Evolutionary conservation across 2,888 invertebrate species (phyloP).

Genomic region (Ectropis crepuscularia): DNA sequence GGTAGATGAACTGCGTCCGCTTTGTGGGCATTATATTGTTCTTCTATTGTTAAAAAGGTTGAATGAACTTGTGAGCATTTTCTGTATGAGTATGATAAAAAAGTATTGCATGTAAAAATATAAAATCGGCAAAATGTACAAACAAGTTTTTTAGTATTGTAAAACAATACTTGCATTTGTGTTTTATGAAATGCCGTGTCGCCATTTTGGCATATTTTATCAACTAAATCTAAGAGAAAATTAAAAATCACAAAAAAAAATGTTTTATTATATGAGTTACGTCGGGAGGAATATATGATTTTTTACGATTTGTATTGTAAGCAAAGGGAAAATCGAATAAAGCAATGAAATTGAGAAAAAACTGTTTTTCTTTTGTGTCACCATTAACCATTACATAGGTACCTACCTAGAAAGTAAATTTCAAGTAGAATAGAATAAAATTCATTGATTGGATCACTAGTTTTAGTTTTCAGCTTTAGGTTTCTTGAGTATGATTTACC

Average conservation of each 20-base stretch:
- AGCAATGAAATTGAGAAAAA: neutral
- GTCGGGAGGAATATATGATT: slow-evolving; percentile 28
- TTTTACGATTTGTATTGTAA: slow-evolving; percentile 13
- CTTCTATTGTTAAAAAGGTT: slow-evolving; percentile 27
- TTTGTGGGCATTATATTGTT: slow-evolving; percentile 30
- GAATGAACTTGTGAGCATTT: slow-evolving; percentile 20
- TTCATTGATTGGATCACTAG: too few relatives aligned
- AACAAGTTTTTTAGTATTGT: neutral
- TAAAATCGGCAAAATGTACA: slow-evolving; percentile 4
- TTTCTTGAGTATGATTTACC: too few relatives aligned
- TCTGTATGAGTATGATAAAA: slow-evolving; percentile 12
- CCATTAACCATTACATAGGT: too few relatives aligned
- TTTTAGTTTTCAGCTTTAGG: too few relatives aligned
- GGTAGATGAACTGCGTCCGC: slow-evolving; percentile 45
- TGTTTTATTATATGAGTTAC: slow-evolving; percentile 22
- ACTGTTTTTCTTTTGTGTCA: neutral
- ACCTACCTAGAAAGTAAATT: too few relatives aligned
- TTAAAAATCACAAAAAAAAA: slow-evolving; percentile 30
- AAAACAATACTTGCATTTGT: slow-evolving; percentile 9
- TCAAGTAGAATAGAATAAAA: too few relatives aligned
- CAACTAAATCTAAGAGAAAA: slow-evolving; percentile 24
- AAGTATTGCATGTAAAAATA: slow-evolving; percentile 18
- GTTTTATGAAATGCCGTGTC: slow-evolving; percentile 19
- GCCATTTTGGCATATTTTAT: slow-evolving; percentile 34
- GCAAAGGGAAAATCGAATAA: slow-evolving; percentile 9